Conservation (phyloP, 2,888 invertebrate species). For the Lucinisca nassula region DNA sequence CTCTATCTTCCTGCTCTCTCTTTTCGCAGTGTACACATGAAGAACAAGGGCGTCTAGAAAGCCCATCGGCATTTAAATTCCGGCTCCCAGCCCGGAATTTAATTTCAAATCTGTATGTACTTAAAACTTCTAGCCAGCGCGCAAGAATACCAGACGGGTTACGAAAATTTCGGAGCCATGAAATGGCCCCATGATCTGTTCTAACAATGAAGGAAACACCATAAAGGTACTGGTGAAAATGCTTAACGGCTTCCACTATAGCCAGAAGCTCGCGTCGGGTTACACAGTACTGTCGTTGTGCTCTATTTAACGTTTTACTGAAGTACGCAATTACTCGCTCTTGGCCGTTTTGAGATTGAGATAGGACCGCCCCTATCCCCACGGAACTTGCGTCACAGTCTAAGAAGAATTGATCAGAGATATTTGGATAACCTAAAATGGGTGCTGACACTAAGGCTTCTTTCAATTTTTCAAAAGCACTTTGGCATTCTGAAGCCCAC, state of each 20-base stretch:
- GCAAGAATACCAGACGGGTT: slow-evolving; percentile 51
- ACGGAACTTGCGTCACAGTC: slow-evolving; percentile 70
- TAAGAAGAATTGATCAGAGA: slow-evolving; percentile 49
- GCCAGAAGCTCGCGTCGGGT: slow-evolving; percentile 64
- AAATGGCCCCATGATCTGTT: slow-evolving; percentile 66
- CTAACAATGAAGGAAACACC: slow-evolving; percentile 55
- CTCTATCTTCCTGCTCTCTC: too few relatives aligned
- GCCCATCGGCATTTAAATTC: slow-evolving; percentile 36
- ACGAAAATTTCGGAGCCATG: slow-evolving; percentile 58
- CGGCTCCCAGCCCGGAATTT: slow-evolving; percentile 46
- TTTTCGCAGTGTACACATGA: too few relatives aligned
- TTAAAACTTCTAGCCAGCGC: slow-evolving; percentile 54
- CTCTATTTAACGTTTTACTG: slow-evolving; percentile 45
- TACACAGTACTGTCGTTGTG: slow-evolving; percentile 62
- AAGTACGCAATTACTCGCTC: slow-evolving; percentile 69
- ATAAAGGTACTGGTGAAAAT: slow-evolving; percentile 68
- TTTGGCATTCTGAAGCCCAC: too few relatives aligned
- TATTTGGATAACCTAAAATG: slow-evolving; percentile 57
- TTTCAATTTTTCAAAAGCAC: too few relatives aligned
- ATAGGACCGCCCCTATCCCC: slow-evolving; percentile 68
- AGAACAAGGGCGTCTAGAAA: too few relatives aligned
- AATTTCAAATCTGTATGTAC: slow-evolving; percentile 53
- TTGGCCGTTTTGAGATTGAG: slow-evolving; percentile 60
- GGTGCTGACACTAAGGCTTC: too few relatives aligned
- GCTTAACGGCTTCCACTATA: slow-evolving; percentile 63